Evolutionary conservation across 2,797 vertebrate genomes (phyloP), one percentile per base, ranked within the genome.

Genomic region (Ptychadena robeensis): DNA sequence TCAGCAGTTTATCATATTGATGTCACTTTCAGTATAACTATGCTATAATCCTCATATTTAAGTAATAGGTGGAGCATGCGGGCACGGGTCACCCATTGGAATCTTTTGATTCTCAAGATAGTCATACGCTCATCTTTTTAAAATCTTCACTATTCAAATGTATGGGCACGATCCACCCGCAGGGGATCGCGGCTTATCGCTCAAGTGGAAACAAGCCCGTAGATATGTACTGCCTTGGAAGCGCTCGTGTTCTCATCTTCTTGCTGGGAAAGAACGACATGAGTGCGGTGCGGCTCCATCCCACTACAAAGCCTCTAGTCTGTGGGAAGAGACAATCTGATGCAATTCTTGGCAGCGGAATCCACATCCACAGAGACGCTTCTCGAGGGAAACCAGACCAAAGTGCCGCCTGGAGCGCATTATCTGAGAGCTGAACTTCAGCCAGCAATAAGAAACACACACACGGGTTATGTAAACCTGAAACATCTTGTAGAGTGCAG

Each of bases 291-390:
- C 18, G 44, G 44, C 15, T 53, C 44, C 44, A 53, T 53, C 44
- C 18, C 18, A 53, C 15, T 18, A 9, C 9, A 53, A n/a, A 8
- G 15, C 18, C 1, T 4, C 18, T 2, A 18, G 4, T 22, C 44
- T 53, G 44, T 53, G 44, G 44, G 44, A 53, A 53, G 44, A 53
- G 44, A 53, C 44, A n/a, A 53, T 53, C 44, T 53, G 44, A 53
- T 53, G 44, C 18, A 53, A 53, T 53, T 22, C 18, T 53, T 53
- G 44, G 44, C 44, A n/a, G 7, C 6, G 8, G 44, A 22, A 18
- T 53, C 44, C 22, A 53, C 40, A 15, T 44, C 18, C 12, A 44
- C 2, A 12, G 4, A 53, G 18, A 53, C 44, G 22, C 7, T 53
- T 53, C 44, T 22, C 44, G 22, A 53, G 44, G 2, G 44, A 53